phyloP scores from a whole-genome alignment of 2,888 invertebrate species.

The Drosophila acutilabella region DNA sequence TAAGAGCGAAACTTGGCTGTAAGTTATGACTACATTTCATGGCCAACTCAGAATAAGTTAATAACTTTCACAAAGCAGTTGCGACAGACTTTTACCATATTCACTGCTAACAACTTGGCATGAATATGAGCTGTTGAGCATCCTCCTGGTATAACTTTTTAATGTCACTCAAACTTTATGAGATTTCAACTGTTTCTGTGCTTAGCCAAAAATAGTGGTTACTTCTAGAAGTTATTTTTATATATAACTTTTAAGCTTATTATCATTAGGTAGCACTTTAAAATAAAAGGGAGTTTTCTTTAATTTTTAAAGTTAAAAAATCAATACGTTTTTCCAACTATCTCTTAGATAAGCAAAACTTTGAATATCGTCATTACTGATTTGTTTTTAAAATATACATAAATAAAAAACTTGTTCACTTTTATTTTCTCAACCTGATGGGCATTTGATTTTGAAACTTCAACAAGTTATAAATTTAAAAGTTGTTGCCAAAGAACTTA shows the following conservation, averaged over 20 bases:
- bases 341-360: too few relatives aligned
- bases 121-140: conserved; percentile 6
- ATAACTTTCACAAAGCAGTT: conserved; percentile 25
- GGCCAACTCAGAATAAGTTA: conserved; percentile 12
- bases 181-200: background rate
- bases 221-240: background rate
- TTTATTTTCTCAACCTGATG: too few relatives aligned
- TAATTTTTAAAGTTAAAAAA: too few relatives aligned
- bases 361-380: too few relatives aligned
- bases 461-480: background rate
- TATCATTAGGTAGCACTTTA: too few relatives aligned
- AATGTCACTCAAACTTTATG: conserved; percentile 7
- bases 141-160: conserved; percentile 15
- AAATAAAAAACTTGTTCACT: too few relatives aligned
- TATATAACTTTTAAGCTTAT: too few relatives aligned
- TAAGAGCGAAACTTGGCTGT: background rate
- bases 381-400: too few relatives aligned
- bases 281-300: too few relatives aligned
- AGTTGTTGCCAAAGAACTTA: conserved; percentile 4
- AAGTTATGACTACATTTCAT: conserved; percentile 29
- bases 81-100: background rate
- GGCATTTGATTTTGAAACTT: background rate
- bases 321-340: too few relatives aligned
- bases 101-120: background rate
- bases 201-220: background rate